These are phyloP conservation scores for Pogoniulus pusillus DNA, from an alignment of 2,797 vertebrate genomes.

Conservation along the genomic window DNA sequence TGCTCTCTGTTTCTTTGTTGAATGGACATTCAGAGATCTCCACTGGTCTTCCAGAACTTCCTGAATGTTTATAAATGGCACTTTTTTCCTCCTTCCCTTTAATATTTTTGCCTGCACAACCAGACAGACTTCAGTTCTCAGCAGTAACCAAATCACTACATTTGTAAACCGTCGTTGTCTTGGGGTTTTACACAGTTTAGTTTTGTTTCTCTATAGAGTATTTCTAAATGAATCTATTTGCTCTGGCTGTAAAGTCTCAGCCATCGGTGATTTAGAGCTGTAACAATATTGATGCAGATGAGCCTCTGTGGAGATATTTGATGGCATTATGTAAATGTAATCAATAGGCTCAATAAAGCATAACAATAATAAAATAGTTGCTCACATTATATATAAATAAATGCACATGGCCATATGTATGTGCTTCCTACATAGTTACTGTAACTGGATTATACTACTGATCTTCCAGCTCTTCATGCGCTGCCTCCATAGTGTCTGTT, in stretches of 20 bases:
- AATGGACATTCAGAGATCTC: background rate
- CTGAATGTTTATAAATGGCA: background rate
- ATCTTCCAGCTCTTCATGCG: background rate
- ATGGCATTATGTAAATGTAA: conserved; percentile 62
- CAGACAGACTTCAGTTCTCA: background rate
- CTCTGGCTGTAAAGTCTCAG: background rate
- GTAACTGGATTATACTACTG: conserved; percentile 16
- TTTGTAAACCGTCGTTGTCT: background rate
- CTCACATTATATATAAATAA: conserved; percentile 44
- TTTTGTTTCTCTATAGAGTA: background rate
- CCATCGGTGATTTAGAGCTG: conserved; percentile 28
- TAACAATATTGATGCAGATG: conserved; percentile 50
- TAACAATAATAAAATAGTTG: conserved; percentile 46
- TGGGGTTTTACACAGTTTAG: background rate
- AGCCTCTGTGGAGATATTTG: conserved; percentile 36
- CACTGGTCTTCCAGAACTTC: background rate
- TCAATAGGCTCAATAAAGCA: conserved; percentile 47
- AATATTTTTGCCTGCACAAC: background rate
- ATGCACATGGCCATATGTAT: background rate
- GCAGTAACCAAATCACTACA: background rate
- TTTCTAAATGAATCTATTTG: conserved; percentile 16
- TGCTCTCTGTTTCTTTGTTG: background rate
- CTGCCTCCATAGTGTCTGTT: background rate
- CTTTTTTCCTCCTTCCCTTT: background rate
- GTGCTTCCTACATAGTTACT: conserved; percentile 26